Percentiles rank a stretch among this genome's conserved stretches.
Evolutionary conservation across 2,888 invertebrate genomes (phyloP).

Genomic region (Noctua janthina): DNA sequence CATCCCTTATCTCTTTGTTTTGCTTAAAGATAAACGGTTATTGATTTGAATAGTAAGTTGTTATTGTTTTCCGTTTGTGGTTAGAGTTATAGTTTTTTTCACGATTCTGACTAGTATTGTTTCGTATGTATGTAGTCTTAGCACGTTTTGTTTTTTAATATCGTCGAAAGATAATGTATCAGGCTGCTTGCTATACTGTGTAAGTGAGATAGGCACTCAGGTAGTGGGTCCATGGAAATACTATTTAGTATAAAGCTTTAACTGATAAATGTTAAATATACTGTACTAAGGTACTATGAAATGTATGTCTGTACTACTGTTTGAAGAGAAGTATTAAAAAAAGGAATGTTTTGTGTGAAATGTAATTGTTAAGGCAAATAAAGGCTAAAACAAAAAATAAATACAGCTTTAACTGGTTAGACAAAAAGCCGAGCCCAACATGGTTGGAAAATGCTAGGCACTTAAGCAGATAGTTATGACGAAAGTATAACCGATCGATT

Average conservation of each 20-base stretch:
- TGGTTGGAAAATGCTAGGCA: neutral
- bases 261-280: neutral
- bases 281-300: too few species aligned
- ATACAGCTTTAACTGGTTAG: neutral
- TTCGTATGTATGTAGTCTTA: neutral
- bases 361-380: too few species aligned
- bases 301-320: too few species aligned
- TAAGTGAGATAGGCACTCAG: neutral
- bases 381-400: too few species aligned
- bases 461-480: neutral
- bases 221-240: neutral
- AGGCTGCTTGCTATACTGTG: neutral
- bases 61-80: conserved; percentile 19
- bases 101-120: neutral
- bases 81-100: neutral
- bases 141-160: neutral
- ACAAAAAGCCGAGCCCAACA: neutral
- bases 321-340: too few species aligned
- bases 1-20: conserved; percentile 20
- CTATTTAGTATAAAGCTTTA: neutral
- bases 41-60: conserved; percentile 25
- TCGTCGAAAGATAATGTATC: neutral
- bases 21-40: conserved; percentile 28
- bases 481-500: neutral
- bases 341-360: too few species aligned